Conservation (phyloP, 2,888 invertebrate species). For the Pammene aurita region DNA sequence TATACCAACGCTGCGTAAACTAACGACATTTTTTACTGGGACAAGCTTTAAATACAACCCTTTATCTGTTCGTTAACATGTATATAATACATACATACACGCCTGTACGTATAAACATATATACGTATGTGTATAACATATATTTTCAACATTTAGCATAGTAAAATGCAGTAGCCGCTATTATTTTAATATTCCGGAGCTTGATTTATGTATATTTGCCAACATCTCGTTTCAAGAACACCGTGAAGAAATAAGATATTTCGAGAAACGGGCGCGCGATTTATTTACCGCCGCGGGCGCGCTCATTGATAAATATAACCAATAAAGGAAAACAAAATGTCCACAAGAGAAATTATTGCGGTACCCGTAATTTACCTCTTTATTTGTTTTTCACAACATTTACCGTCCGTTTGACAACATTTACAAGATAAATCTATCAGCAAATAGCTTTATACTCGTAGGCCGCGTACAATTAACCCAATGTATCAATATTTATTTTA, state of each 20-base stretch:
- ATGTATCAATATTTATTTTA: no score
- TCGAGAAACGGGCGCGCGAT: conserved; percentile 61
- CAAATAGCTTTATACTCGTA: neutral
- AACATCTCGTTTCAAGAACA: conserved; percentile 27
- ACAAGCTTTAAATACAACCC: no score
- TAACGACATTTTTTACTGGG: no score
- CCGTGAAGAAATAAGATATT: conserved; percentile 39
- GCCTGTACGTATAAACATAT: no score
- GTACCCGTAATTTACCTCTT: conserved; percentile 60
- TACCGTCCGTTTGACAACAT: conserved; percentile 23
- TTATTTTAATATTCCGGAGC: conserved; percentile 21
- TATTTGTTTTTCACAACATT: conserved; percentile 53
- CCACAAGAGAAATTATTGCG: conserved; percentile 70
- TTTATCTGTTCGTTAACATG: no score
- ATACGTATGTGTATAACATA: neutral
- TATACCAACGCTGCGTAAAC: no score
- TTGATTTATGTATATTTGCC: conserved; percentile 36
- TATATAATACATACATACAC: no score
- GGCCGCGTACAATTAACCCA: no score
- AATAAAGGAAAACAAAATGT: conserved; percentile 77
- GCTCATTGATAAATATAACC: conserved; percentile 73
- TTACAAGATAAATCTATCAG: conserved; percentile 3
- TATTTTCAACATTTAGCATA: neutral
- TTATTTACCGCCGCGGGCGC: conserved; percentile 65
- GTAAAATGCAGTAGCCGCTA: conserved; percentile 15